These are phyloP conservation scores for Halcyon chelicuti DNA, from an alignment of 2,797 vertebrate species.

Conservation along the genomic window DNA sequence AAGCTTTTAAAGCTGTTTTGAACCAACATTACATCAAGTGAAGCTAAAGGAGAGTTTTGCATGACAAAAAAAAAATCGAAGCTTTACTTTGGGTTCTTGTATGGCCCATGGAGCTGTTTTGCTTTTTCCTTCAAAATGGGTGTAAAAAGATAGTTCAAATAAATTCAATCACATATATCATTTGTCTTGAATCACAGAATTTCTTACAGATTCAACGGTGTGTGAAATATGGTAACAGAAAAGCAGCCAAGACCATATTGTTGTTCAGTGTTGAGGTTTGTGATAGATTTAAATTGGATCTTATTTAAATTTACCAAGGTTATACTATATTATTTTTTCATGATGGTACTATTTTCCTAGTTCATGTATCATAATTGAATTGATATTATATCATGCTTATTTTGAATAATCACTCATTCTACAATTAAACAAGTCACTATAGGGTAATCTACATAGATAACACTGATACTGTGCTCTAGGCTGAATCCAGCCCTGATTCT, in stretches of 20 bases:
- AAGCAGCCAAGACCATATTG: background rate
- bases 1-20: background rate
- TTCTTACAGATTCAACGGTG: background rate
- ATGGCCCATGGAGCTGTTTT: background rate
- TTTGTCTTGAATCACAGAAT: background rate
- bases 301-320: background rate
- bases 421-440: accelerated
- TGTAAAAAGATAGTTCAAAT: background rate
- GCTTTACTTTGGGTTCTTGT: background rate
- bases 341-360: background rate
- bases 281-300: background rate
- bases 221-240: background rate
- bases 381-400: background rate
- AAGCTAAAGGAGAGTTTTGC: background rate
- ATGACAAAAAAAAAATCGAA: background rate
- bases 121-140: background rate
- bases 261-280: background rate
- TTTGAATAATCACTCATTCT: background rate
- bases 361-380: background rate
- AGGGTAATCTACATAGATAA: background rate
- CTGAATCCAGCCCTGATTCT: background rate
- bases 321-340: background rate
- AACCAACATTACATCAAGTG: background rate
- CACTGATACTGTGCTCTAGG: too few species aligned
- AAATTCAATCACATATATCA: background rate